Evolutionary conservation across 2,113 vertebrate species (phyloP), one percentile per base, ranked within the genome.

Genomic region (Catharus bicknelli): DNA sequence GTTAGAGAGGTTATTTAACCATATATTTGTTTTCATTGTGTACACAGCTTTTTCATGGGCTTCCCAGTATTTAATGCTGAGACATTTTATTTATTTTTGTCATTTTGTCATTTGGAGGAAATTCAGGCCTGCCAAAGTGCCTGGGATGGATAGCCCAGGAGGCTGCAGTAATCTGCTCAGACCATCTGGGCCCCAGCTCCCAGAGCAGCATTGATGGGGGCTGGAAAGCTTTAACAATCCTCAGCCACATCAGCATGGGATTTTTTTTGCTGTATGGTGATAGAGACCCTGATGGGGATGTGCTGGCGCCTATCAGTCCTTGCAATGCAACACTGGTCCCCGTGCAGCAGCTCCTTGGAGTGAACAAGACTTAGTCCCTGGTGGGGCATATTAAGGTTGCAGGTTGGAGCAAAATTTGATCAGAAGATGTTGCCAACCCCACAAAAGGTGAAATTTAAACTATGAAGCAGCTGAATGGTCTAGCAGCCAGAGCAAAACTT

Each of bases 11-110:
- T 97, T 97, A 95, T 97, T 97, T 97, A 97, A 97, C 97, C 95
- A 95, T 95, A 83, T 97, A 95, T 98, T 98, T 97, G 97, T 95
- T 97, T 97, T 97, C 95, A 92, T 93, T 95, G 80, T 90, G 96
- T 95, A 94, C 92, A 94, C 91, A 95, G 86, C 94, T 95, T 95
- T 96, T 97, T 88, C 88, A 94, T 17, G 58, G 92, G 40, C 75
- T 87, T 86, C 66, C 72, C 62, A 1, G 81, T 82, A 74, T 91
- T 93, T 96, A 96, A 91, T 86, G 94, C 47, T 11, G 68, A 90
- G 90, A 85, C 77, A 93, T 90, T 94, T 91, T 78, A 93, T 96
- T 96, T 95, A 93, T 95, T 95, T 96, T 95, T 91, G 88, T 77
- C 6, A 5, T 94, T 97, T 95, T 90, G 88, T 77, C 7, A 8